Evolutionary conservation across 2,888 invertebrate species (phyloP).

Genomic region (Dioctria linearis): DNA sequence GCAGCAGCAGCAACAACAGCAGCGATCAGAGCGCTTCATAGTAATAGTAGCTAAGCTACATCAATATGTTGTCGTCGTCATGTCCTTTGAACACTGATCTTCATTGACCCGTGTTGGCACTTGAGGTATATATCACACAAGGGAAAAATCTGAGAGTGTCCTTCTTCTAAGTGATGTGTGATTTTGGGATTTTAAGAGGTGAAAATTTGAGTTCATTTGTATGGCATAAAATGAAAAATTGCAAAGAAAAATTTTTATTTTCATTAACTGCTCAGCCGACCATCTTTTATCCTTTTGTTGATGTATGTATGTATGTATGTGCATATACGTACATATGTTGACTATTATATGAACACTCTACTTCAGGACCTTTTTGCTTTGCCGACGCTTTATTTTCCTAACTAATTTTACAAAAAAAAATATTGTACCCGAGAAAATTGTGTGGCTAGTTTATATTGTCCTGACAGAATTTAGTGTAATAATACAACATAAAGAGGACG

Average conservation of each 20-base stretch:
- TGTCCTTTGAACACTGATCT: background rate
- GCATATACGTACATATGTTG: background rate
- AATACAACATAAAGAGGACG: too few relatives aligned
- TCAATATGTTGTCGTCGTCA: background rate
- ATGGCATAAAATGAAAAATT: background rate
- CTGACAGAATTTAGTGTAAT: too few relatives aligned
- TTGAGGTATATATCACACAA: background rate
- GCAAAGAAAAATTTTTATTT: background rate
- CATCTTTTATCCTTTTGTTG: background rate
- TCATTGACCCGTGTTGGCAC: conserved; percentile 1
- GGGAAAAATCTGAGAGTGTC: background rate
- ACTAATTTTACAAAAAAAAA: too few relatives aligned
- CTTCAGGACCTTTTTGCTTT: background rate
- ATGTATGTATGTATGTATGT: background rate
- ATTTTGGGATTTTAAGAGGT: background rate
- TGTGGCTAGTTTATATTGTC: too few relatives aligned
- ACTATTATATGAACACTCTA: too few relatives aligned
- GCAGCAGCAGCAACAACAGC: too few relatives aligned
- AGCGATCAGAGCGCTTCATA: too few relatives aligned
- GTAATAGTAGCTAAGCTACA: too few relatives aligned
- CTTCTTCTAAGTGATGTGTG: background rate
- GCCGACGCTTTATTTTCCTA: background rate
- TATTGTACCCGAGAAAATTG: too few relatives aligned
- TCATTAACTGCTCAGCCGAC: too few relatives aligned
- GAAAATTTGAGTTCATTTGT: background rate